Base-by-base conservation (phyloP, 2,888 invertebrate genomes). In the Melieria crassipennis region DNA sequence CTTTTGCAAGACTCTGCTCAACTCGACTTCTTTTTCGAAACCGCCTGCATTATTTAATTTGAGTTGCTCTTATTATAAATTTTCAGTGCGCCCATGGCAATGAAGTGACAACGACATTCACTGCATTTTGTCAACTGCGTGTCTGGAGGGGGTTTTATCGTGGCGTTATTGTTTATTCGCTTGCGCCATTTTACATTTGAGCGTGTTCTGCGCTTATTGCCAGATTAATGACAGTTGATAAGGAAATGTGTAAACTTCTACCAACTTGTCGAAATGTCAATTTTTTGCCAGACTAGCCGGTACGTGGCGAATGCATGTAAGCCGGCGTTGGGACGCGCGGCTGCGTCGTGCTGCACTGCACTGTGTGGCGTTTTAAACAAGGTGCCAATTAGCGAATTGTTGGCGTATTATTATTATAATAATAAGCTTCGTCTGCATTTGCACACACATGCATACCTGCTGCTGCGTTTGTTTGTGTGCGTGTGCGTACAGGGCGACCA, bases 221-320 rank as follows among this genome's bases (percentile, higher is more conserved):
- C 60, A 75, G 76, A 77, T 77, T 75, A 75, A 74, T 75, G 75
- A 63, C 73, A 73, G 74, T 68, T 75, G 77, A 77, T 77, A 76
- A 77, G 72, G 72, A 65, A 71, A 76, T 71, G 77, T 77, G 77
- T 74, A 75, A 77, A 77, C 73, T 75, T 74, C 68, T 70, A 66
- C 69, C 75, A 77, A 77, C 75, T 76, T 76, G 71, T 76, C 74
- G 77, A 76, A 71, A 72, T 75, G 71, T 61, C 46, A 74, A 57
- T 66, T 48, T 56, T 62, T 70, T 50, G 42, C 52, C 55, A 47
- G 30, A 30, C 30, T 30, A 30, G 65, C 7, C 30, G 13, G 5
- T 10, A 13, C 46, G 48, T 48, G n/a, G 63, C 45, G 42, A 13
- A 11, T 65, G 64, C 65, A 58, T 48, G 52, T 46, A 46, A 47